These are phyloP conservation scores for Lates calcarifer DNA, from an alignment of 2,113 vertebrate genomes.

Conservation along the genomic window DNA sequence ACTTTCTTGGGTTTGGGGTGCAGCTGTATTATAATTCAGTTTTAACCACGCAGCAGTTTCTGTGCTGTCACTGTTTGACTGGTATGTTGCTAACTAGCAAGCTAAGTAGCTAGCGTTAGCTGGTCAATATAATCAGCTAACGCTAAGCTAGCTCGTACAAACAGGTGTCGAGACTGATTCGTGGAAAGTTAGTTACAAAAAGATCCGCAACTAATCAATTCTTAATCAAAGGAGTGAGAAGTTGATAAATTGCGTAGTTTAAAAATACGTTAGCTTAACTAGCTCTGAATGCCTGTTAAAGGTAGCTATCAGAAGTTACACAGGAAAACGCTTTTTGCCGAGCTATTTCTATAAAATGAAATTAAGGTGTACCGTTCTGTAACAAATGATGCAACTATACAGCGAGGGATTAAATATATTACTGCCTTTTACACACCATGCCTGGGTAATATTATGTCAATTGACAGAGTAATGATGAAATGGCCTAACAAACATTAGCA, in stretches of 20 bases:
- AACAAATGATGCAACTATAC: rapidly evolving
- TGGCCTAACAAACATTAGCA: constrained; percentile 41
- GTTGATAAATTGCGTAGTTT: rapidly evolving
- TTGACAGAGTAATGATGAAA: constrained; percentile 32
- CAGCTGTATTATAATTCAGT: not conserved
- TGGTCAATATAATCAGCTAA: constrained; percentile 55
- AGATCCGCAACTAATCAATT: not conserved
- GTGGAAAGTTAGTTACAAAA: not conserved
- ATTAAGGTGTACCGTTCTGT: not conserved
- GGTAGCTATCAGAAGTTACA: not conserved
- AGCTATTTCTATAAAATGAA: constrained; percentile 1
- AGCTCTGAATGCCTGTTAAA: constrained; percentile 15
- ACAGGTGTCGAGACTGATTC: constrained; percentile 48
- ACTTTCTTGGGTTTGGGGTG: not conserved
- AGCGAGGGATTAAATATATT: rapidly evolving
- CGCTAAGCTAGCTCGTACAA: constrained; percentile 26
- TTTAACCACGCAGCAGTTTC: no score
- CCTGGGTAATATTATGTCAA: not conserved
- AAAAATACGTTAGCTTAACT: rapidly evolving
- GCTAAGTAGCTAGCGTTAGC: constrained; percentile 46
- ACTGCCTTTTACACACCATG: rapidly evolving
- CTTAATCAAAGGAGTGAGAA: no score
- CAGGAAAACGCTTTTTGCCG: not conserved
- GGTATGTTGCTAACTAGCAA: constrained; percentile 7
- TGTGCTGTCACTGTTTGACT: constrained; percentile 10